Evolutionary conservation across 2,888 invertebrate species (phyloP).

Genomic region (Odontocolon sp.): DNA sequence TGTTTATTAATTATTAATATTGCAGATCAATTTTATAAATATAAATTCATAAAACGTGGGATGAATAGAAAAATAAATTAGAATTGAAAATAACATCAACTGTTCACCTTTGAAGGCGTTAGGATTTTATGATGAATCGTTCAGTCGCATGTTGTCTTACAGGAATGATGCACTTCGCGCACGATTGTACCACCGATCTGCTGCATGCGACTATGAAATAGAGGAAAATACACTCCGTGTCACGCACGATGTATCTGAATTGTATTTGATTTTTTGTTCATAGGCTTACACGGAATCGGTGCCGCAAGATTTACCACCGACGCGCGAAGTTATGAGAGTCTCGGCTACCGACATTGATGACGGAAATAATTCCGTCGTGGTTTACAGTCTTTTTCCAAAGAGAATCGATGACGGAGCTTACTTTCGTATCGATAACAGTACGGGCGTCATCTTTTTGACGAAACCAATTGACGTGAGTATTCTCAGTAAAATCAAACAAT

Average conservation of each 20-base stretch:
- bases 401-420: conserved; percentile 84
- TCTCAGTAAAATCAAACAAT: conserved; percentile 1
- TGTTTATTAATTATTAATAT: too few species aligned
- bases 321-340: conserved; percentile 91
- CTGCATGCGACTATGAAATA: conserved; percentile 42
- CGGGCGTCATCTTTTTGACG: conserved; percentile 91
- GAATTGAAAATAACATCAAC: too few species aligned
- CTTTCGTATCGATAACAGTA: conserved; percentile 91
- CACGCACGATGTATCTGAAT: not conserved
- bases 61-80: too few species aligned
- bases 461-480: conserved; percentile 85
- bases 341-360: conserved; percentile 96
- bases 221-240: not conserved
- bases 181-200: conserved; percentile 48
- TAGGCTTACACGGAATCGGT: conserved; percentile 88
- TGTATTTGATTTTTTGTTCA: conserved; percentile 52
- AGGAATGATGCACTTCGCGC: conserved; percentile 57
- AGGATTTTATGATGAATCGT: conserved; percentile 27
- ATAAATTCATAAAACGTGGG: too few species aligned
- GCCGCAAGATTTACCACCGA: conserved; percentile 89
- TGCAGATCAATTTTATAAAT: too few species aligned
- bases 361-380: conserved; percentile 93
- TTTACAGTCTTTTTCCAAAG: conserved; percentile 83
- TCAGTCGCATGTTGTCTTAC: conserved; percentile 43
- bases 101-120: too few species aligned